These are phyloP conservation scores for Glyptemys insculpta DNA, from an alignment of 2,797 vertebrate species.

Conservation along the genomic window DNA sequence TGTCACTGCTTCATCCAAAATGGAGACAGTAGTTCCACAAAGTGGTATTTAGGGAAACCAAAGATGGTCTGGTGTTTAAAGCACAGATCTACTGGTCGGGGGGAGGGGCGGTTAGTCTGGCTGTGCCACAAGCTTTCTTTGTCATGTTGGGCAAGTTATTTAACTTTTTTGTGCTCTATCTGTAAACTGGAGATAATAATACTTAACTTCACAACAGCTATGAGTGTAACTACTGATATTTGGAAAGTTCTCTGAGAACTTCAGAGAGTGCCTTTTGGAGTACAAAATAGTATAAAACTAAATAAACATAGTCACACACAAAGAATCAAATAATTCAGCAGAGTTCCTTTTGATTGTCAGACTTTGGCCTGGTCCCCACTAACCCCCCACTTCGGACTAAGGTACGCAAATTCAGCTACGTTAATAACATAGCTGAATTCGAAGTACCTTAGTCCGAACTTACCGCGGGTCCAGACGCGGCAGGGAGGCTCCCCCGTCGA, in stretches of 20 bases:
- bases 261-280: slow-evolving; percentile 3
- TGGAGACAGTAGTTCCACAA: slow-evolving; percentile 37
- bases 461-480: too few relatives aligned
- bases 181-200: neutral
- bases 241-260: neutral
- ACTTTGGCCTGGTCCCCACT: too few relatives aligned
- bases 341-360: neutral
- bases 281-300: slow-evolving; percentile 12
- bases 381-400: too few relatives aligned
- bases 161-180: slow-evolving; percentile 3
- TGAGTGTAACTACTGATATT: slow-evolving; percentile 15
- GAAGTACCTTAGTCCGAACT: too few relatives aligned
- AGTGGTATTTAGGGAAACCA: neutral
- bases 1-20: slow-evolving; percentile 33
- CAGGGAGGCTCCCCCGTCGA: too few relatives aligned
- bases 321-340: neutral
- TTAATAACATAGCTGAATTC: too few relatives aligned
- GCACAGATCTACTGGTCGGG: neutral
- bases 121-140: slow-evolving; percentile 16
- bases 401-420: too few relatives aligned
- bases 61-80: neutral
- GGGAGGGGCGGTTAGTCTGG: neutral
- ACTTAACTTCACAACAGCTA: neutral
- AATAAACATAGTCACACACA: neutral
- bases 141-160: neutral